Conservation (phyloP, 2,888 invertebrate genomes). For the Dorcus hopei region DNA sequence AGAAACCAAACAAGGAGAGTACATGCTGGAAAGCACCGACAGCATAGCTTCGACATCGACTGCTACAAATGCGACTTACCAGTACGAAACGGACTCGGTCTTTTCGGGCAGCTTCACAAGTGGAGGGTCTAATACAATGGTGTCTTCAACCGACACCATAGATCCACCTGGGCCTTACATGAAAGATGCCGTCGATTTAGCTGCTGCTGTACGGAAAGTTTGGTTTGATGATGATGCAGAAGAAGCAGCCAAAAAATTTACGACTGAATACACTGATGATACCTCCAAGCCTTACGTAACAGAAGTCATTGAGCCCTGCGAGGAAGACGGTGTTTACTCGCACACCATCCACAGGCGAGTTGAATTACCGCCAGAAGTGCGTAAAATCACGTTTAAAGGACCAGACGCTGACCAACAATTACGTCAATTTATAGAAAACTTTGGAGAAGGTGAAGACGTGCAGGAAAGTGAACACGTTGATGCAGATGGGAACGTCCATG, state of each 20-base stretch:
- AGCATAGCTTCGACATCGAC: slow-evolving; percentile 75
- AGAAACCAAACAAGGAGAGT: slow-evolving; percentile 37
- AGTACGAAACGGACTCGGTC: slow-evolving; percentile 79
- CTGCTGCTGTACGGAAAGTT: slow-evolving; percentile 46
- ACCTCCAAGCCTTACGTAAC: slow-evolving; percentile 49
- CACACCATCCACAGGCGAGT: slow-evolving; percentile 52
- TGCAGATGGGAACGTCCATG: slow-evolving; percentile 54
- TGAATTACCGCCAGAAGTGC: slow-evolving; percentile 52
- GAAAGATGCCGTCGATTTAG: slow-evolving; percentile 47
- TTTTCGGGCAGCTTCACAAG: slow-evolving; percentile 85
- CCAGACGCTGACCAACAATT: slow-evolving; percentile 53
- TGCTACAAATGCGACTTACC: slow-evolving; percentile 76
- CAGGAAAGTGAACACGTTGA: slow-evolving; percentile 54
- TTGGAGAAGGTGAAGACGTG: slow-evolving; percentile 53
- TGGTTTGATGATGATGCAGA: slow-evolving; percentile 50
- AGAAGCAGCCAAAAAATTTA: slow-evolving; percentile 33
- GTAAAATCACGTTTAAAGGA: slow-evolving; percentile 54
- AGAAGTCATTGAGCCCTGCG: slow-evolving; percentile 51
- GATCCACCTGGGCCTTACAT: slow-evolving; percentile 58
- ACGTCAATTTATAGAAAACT: slow-evolving; percentile 51
- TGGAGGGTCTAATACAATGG: slow-evolving; percentile 79
- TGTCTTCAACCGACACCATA: slow-evolving; percentile 71
- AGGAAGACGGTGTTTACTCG: slow-evolving; percentile 48
- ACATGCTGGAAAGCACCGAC: slow-evolving; percentile 66
- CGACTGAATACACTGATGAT: slow-evolving; percentile 42